phyloP scores from a whole-genome alignment of 23 tunicate species.

The Botrylloides violaceus region DNA sequence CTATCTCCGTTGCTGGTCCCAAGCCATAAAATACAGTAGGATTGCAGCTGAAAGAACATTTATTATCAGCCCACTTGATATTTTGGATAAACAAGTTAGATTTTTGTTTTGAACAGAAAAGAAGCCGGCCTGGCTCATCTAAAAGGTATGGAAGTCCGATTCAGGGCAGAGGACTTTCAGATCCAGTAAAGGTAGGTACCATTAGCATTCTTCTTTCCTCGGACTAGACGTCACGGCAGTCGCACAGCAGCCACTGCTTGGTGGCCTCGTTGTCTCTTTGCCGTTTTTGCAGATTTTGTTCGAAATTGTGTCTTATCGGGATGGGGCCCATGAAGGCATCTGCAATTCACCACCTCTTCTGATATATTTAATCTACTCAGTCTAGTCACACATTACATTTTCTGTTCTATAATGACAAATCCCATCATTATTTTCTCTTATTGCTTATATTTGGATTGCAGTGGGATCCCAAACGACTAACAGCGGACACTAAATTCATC shows the following conservation, averaged over 20 bases:
- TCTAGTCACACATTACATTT: not conserved
- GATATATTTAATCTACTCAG: not conserved
- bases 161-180: not conserved
- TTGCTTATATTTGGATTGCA: conserved; percentile 20
- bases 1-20: too few species aligned
- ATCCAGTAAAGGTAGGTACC: conserved; percentile 31
- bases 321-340: too few species aligned
- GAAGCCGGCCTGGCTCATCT: not conserved
- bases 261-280: too few species aligned
- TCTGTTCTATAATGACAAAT: not conserved
- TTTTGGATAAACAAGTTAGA: not conserved
- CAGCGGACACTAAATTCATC: conserved; percentile 58
- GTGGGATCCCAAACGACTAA: conserved; percentile 87
- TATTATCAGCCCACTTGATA: not conserved
- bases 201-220: too few species aligned
- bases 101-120: not conserved
- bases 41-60: too few species aligned
- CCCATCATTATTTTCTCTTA: not conserved
- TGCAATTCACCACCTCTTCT: too few species aligned
- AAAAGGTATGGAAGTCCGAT: conserved; percentile 71
- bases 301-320: too few species aligned
- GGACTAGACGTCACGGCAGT: too few species aligned
- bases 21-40: too few species aligned
- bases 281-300: too few species aligned
- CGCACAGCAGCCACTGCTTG: too few species aligned